Base-by-base conservation (phyloP, 1,140 invertebrate species). In the Linepithema humile region DNA sequence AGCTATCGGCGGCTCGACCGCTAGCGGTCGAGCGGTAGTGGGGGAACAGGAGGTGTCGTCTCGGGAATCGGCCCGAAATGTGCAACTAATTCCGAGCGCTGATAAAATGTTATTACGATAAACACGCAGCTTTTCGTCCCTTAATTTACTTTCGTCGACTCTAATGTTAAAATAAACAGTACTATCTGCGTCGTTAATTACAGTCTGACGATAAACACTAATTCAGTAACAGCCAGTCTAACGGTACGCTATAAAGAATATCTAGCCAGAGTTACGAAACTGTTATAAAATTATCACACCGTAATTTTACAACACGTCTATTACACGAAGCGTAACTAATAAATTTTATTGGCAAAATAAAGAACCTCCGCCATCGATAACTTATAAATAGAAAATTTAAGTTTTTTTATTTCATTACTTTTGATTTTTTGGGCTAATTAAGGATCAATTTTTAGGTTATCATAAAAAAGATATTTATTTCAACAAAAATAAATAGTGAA, bases 81-180 rank as follows among this genome's bases (percentile, higher is more conserved):
- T n/a, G n/a, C n/a, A n/a, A n/a, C n/a, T n/a, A n/a, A n/a, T n/a
- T n/a, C n/a, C n/a, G n/a, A n/a, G n/a, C n/a, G n/a, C n/a, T n/a
- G n/a, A n/a, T n/a, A n/a, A 69, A 69, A 40, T 29, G 26, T 29
- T 50, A 77, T 77, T 78, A 53, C 6, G 35, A 53, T 69, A 69
- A 78, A 78, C 35, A 5, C 35, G 3, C 5, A 1, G 9, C 26
- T 67, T 53, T 78, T 69, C 29, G 29, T 65, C 17, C 35, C 62
- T 78, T 69, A 78, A 78, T 78, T 78, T 2, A 15, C 45, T 32
- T 67, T 17, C 29, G 10, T 26, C 20, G 62, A 62, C 23, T 65
- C 82, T 82, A 87, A 89, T 83, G 73, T n/a, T 67, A 87, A 87
- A 87, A 85, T 82, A 83, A 89, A 84, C 83, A 75, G 53, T 74